phyloP scores from a whole-genome alignment of 1,140 invertebrate genomes.

The Drosophila parabipectinata region DNA sequence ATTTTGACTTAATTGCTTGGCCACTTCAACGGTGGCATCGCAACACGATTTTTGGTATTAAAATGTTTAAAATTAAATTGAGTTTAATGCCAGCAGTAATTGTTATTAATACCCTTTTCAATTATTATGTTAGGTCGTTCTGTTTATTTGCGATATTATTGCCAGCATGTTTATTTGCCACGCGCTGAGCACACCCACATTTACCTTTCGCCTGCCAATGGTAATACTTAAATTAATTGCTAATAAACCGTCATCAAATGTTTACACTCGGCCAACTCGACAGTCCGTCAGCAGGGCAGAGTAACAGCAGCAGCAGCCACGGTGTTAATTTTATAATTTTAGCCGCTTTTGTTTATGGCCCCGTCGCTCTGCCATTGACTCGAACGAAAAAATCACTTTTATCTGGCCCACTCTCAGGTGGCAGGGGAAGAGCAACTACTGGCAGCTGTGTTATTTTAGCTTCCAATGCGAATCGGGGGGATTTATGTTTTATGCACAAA shows the following conservation, averaged over 20 bases:
- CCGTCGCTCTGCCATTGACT: conserved; percentile 50
- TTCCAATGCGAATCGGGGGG: conserved; percentile 36
- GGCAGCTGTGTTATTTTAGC: conserved; percentile 64
- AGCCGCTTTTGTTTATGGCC: conserved; percentile 51
- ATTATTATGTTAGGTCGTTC: conserved; percentile 8
- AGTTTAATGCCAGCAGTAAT: background rate
- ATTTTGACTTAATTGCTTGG: background rate
- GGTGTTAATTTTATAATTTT: conserved; percentile 37
- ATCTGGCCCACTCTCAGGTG: conserved; percentile 29
- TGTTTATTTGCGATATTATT: conserved; percentile 27
- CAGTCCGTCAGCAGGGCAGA: conserved; percentile 32
- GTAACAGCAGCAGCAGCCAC: background rate
- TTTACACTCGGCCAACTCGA: conserved; percentile 58
- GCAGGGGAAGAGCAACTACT: conserved; percentile 3
- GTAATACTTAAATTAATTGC: conserved; percentile 78
- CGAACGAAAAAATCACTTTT: conserved; percentile 59
- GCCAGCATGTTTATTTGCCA: conserved; percentile 59
- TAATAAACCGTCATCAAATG: conserved; percentile 64
- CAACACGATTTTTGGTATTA: conserved; percentile 1
- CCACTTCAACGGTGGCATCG: background rate
- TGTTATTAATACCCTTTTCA: conserved; percentile 14
- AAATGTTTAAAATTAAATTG: conserved; percentile 15
- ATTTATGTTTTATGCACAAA: conserved; percentile 64
- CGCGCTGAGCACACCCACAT: conserved; percentile 35
- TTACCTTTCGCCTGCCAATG: conserved; percentile 53